Conservation (phyloP, 2,113 vertebrate genomes). For the Pituophis catenifer region DNA sequence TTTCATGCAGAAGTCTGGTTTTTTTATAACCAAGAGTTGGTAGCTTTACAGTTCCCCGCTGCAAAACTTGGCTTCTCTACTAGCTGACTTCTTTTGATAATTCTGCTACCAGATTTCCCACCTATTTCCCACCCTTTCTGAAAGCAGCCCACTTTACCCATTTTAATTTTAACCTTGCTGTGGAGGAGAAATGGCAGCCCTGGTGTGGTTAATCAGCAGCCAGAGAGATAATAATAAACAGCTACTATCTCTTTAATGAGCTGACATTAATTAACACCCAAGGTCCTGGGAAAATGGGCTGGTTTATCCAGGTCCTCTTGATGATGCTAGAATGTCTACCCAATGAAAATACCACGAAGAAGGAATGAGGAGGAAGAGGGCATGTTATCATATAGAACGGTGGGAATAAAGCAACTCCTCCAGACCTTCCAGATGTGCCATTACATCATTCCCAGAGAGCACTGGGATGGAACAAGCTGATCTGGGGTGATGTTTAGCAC, state of each 20-base stretch:
- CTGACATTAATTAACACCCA: slow-evolving; percentile 82
- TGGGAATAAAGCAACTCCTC: not conserved
- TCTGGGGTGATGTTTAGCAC: not conserved
- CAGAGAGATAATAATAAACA: slow-evolving; percentile 74
- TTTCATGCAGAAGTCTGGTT: not conserved
- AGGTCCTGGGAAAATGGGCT: slow-evolving; percentile 74
- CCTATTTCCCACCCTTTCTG: not conserved
- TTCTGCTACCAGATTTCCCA: not conserved
- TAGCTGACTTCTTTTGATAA: not conserved
- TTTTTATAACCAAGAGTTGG: not conserved
- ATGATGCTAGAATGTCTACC: slow-evolving; percentile 68
- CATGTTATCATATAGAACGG: not conserved
- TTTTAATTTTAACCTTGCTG: not conserved
- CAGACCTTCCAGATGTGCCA: not conserved
- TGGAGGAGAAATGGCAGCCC: not conserved
- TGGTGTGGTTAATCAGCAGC: slow-evolving; percentile 76
- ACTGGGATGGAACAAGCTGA: not conserved
- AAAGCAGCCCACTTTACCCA: not conserved
- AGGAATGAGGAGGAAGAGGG: slow-evolving; percentile 10
- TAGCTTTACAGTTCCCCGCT: not conserved
- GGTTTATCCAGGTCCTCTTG: slow-evolving; percentile 69
- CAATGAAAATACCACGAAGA: slow-evolving; percentile 72
- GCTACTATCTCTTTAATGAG: slow-evolving; percentile 82
- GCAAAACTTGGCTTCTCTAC: not conserved
- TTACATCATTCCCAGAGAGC: not conserved